phyloP scores from a whole-genome alignment of 2,113 vertebrate species.

The Apus apus region DNA sequence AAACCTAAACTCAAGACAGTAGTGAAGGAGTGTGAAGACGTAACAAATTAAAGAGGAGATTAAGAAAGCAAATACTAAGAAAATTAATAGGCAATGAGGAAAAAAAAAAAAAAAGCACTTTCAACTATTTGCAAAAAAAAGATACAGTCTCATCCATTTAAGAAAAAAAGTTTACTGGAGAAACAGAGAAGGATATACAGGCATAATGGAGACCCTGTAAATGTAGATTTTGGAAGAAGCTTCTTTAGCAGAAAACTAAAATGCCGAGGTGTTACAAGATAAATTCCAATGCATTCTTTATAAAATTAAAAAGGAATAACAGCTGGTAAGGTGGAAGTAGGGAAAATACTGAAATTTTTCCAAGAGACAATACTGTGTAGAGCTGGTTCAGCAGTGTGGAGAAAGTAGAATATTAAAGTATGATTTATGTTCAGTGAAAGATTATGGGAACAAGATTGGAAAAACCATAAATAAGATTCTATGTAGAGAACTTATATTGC shows the following conservation, averaged over 20 bases:
- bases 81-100: not conserved
- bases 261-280: not conserved
- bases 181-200: not conserved
- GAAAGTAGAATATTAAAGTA: not conserved
- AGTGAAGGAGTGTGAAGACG: not conserved
- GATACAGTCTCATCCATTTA: too few relatives aligned
- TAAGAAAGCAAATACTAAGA: not conserved
- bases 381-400: not conserved
- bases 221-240: not conserved
- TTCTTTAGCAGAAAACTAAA: not conserved
- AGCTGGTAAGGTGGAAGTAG: not conserved
- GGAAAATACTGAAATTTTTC: not conserved
- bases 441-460: not conserved
- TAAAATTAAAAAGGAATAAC: not conserved
- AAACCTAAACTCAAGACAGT: not conserved
- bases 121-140: not conserved
- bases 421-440: not conserved
- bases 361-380: not conserved
- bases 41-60: not conserved
- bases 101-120: fast-evolving
- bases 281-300: not conserved
- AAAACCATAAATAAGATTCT: not conserved
- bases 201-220: not conserved
- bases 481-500: not conserved
- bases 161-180: fast-evolving